Evolutionary conservation across 1,140 invertebrate genomes (phyloP).

Genomic region (Helicorthomorpha holstii): DNA sequence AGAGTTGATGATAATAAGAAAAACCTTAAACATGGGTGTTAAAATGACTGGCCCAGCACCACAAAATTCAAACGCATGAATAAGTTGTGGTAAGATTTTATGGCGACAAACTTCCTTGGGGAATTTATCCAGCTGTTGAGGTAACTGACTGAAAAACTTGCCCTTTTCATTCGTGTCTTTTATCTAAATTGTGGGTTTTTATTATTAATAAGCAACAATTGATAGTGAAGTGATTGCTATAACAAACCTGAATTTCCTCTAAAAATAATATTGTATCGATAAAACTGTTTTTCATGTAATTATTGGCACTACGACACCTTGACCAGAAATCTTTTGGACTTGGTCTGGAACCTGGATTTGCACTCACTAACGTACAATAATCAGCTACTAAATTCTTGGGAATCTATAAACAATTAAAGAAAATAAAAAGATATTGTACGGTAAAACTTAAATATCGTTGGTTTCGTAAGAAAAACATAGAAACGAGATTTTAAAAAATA

Average conservation of each 20-base stretch:
- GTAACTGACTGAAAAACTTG: slow-evolving; percentile 71
- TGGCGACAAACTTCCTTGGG: slow-evolving; percentile 77
- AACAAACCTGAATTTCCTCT: slow-evolving; percentile 88
- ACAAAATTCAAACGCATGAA: slow-evolving; percentile 87
- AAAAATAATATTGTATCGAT: slow-evolving; percentile 89
- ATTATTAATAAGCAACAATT: not conserved
- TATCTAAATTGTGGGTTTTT: slow-evolving; percentile 26
- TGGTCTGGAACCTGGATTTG: slow-evolving; percentile 62
- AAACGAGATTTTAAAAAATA: too few relatives aligned
- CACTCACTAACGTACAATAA: slow-evolving; percentile 71
- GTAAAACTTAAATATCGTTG: slow-evolving; percentile 1
- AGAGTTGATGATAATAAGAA: slow-evolving; percentile 45
- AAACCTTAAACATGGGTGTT: slow-evolving; percentile 65
- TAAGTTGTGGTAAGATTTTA: slow-evolving; percentile 86
- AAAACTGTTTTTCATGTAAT: slow-evolving; percentile 89
- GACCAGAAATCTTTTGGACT: slow-evolving; percentile 79
- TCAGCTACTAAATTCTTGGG: slow-evolving; percentile 62
- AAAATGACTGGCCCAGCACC: slow-evolving; percentile 78
- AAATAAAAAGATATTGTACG: slow-evolving; percentile 15
- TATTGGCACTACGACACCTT: slow-evolving; percentile 62
- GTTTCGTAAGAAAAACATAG: too few relatives aligned
- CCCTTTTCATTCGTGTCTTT: slow-evolving; percentile 30
- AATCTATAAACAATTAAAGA: slow-evolving; percentile 42
- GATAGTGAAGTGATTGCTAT: slow-evolving; percentile 23
- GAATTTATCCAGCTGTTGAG: slow-evolving; percentile 73